Conservation (phyloP, 2,113 vertebrate species). For the Gymnorhina tibicen region DNA sequence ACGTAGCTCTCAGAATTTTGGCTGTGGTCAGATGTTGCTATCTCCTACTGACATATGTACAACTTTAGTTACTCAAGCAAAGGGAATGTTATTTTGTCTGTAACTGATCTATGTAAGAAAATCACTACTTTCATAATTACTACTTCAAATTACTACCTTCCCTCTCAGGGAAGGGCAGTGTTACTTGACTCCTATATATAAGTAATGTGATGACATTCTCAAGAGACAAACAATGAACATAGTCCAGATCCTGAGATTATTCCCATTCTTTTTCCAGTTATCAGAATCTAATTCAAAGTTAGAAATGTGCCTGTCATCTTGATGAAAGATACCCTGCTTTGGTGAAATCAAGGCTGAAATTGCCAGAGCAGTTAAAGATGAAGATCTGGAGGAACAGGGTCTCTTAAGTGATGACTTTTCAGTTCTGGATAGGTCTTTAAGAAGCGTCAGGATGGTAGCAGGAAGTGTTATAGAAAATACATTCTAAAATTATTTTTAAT, state of each 20-base stretch:
- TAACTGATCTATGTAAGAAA: background rate
- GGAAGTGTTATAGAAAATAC: background rate
- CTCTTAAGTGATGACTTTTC: background rate
- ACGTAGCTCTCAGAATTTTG: background rate
- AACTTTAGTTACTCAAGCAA: background rate
- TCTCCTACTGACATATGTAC: background rate
- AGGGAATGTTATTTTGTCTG: background rate
- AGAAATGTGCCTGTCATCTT: background rate
- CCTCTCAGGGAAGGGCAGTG: background rate
- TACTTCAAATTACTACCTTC: background rate
- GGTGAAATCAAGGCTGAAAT: background rate
- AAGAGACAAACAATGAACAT: accelerated
- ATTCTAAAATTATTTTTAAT: background rate
- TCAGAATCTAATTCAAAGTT: background rate
- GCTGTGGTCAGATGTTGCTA: background rate
- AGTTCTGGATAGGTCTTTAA: background rate
- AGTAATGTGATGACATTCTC: background rate
- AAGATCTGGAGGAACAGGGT: background rate
- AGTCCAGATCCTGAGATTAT: background rate
- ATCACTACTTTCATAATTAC: background rate
- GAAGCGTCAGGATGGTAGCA: background rate
- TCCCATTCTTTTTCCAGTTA: background rate
- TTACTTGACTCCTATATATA: background rate
- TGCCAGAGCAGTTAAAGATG: background rate
- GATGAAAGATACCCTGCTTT: background rate